These are phyloP conservation scores for Cydia pomonella DNA, from an alignment of 1,140 invertebrate genomes.

Conservation along the genomic window DNA sequence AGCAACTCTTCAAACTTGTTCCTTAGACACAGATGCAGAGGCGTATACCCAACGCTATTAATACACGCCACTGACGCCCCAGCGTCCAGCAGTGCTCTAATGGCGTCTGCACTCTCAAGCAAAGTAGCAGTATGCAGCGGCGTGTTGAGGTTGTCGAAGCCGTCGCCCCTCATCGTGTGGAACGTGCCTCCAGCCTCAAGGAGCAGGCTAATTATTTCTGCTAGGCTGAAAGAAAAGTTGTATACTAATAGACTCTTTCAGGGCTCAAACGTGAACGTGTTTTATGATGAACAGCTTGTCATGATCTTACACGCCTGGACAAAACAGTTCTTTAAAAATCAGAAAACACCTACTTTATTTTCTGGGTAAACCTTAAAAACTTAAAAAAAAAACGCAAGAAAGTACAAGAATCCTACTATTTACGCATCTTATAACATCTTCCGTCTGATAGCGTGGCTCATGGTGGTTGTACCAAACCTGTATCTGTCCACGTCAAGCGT, in stretches of 20 bases:
- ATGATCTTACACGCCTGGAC: too few relatives aligned
- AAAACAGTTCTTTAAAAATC: too few relatives aligned
- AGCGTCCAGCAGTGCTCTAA: conserved; percentile 70
- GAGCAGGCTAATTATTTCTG: conserved; percentile 45
- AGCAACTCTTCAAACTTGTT: conserved; percentile 55
- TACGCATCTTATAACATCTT: too few relatives aligned
- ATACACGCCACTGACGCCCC: conserved; percentile 71
- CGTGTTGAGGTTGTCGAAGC: conserved; percentile 47
- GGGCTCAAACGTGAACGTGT: not conserved
- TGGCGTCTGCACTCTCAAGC: conserved; percentile 71
- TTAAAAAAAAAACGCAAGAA: too few relatives aligned
- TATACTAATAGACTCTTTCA: not conserved
- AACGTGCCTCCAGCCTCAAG: conserved; percentile 41
- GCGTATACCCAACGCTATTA: conserved; percentile 79
- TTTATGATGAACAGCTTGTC: too few relatives aligned
- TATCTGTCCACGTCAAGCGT: too few relatives aligned
- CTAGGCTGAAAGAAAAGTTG: conserved; percentile 39
- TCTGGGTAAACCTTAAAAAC: too few relatives aligned
- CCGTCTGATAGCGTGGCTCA: too few relatives aligned
- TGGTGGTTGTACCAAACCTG: too few relatives aligned
- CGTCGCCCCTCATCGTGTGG: not conserved
- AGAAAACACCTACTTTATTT: too few relatives aligned
- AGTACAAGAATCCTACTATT: too few relatives aligned
- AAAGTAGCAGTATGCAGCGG: conserved; percentile 82
- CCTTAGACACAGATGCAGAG: conserved; percentile 79